Conservation (phyloP, 2,797 vertebrate genomes). For the Antrozous pallidus region DNA sequence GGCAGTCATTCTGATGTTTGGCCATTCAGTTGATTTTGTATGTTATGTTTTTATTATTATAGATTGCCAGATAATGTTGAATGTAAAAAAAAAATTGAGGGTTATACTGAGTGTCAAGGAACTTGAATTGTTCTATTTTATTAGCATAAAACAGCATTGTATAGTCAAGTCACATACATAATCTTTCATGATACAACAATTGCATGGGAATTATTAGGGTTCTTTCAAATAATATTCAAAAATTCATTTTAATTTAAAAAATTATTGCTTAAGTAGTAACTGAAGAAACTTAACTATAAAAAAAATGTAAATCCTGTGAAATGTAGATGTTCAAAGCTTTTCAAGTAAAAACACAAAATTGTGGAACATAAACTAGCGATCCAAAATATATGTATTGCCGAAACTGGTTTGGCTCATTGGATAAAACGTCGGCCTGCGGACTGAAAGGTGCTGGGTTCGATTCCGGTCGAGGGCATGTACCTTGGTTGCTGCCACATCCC, state of each 20-base stretch:
- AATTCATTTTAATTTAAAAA: constrained; percentile 2
- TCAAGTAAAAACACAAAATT: background rate
- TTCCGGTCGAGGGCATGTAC: too few relatives aligned
- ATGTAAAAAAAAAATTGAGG: background rate
- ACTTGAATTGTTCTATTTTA: background rate
- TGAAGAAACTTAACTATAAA: background rate
- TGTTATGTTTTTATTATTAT: too few relatives aligned
- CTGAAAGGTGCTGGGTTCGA: too few relatives aligned
- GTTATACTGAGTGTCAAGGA: background rate
- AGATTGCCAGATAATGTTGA: background rate
- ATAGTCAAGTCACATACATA: background rate
- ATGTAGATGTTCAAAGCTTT: background rate
- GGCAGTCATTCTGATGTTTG: too few relatives aligned
- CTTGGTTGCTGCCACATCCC: too few relatives aligned
- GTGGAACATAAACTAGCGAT: background rate
- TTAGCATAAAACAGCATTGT: background rate
- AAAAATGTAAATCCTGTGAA: background rate
- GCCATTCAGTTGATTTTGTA: too few relatives aligned
- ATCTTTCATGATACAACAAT: background rate
- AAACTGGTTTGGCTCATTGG: too few relatives aligned
- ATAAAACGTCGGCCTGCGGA: too few relatives aligned
- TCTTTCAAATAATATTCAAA: background rate
- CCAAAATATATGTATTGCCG: too few relatives aligned
- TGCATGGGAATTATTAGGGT: background rate
- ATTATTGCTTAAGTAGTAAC: background rate